These are phyloP conservation scores for Ormyrus pomaceus DNA, from an alignment of 2,888 invertebrate genomes.

Conservation along the genomic window DNA sequence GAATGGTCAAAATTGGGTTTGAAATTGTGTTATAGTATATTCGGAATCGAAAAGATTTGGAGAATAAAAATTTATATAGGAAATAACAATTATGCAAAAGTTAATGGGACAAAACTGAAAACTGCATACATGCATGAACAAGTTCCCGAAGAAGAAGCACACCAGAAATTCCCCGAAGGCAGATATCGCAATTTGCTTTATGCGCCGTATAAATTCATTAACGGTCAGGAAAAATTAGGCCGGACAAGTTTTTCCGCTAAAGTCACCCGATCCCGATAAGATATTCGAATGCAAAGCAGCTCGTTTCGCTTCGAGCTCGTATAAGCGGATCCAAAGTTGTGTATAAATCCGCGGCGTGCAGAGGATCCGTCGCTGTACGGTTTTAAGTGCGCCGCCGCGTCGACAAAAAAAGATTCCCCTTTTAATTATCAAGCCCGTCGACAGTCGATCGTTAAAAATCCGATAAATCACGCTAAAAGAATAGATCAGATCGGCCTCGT, in stretches of 20 bases:
- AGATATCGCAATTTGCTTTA: constrained; percentile 8
- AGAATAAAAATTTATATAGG: not conserved
- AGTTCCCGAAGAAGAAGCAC: not conserved
- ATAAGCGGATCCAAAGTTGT: constrained; percentile 11
- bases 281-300: constrained; percentile 30
- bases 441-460: constrained; percentile 10
- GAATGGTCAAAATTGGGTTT: too few relatives aligned
- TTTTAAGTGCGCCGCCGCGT: not conserved
- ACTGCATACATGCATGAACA: not conserved
- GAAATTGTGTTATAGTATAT: too few relatives aligned
- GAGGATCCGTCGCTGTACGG: constrained; percentile 1
- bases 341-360: not conserved
- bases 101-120: not conserved
- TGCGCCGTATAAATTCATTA: constrained; percentile 35
- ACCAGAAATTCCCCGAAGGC: constrained; percentile 3
- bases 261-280: constrained; percentile 7
- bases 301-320: not conserved
- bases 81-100: not conserved
- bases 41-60: too few relatives aligned
- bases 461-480: not conserved
- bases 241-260: constrained; percentile 6
- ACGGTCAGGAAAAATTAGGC: not conserved
- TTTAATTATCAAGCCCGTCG: constrained; percentile 10
- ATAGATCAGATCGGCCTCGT: not conserved
- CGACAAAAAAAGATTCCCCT: not conserved